phyloP scores from a whole-genome alignment of 2,113 vertebrate genomes.

The Capra hircus region DNA sequence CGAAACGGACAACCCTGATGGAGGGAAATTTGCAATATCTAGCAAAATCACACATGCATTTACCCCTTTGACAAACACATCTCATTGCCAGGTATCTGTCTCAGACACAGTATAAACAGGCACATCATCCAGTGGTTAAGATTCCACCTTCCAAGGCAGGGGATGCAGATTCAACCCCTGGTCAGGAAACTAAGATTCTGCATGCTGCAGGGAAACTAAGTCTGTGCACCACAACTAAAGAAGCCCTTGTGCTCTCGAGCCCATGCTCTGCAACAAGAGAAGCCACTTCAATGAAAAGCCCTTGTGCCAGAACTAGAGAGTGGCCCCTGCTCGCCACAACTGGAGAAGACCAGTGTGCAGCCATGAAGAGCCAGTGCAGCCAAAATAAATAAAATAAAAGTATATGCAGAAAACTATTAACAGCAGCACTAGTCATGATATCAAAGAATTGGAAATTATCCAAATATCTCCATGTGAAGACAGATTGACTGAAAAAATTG shows the following conservation, averaged over 20 bases:
- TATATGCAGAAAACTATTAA: background rate
- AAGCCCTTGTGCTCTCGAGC: background rate
- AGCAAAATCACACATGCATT: background rate
- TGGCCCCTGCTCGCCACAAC: background rate
- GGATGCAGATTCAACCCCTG: background rate
- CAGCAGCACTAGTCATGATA: background rate
- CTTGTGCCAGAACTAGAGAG: background rate
- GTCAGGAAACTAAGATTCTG: background rate
- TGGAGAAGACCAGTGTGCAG: background rate
- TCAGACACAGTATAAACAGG: background rate
- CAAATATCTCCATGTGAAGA: background rate
- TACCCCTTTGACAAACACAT: background rate
- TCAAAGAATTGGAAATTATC: background rate
- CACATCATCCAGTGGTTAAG: background rate
- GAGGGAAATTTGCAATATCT: background rate
- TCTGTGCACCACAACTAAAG: background rate
- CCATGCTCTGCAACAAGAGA: background rate
- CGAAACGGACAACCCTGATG: rapidly evolving
- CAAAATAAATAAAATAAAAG: background rate
- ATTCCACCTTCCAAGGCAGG: background rate
- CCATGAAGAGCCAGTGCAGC: background rate
- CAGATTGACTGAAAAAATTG: background rate
- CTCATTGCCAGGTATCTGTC: background rate
- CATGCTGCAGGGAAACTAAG: background rate
- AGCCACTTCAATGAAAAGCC: background rate